A percentile compares a stretch with the other conserved stretches of the same genome.
Evolutionary conservation across 2,113 vertebrate genomes (phyloP).

Genomic region (Bolborhynchus lineola): DNA sequence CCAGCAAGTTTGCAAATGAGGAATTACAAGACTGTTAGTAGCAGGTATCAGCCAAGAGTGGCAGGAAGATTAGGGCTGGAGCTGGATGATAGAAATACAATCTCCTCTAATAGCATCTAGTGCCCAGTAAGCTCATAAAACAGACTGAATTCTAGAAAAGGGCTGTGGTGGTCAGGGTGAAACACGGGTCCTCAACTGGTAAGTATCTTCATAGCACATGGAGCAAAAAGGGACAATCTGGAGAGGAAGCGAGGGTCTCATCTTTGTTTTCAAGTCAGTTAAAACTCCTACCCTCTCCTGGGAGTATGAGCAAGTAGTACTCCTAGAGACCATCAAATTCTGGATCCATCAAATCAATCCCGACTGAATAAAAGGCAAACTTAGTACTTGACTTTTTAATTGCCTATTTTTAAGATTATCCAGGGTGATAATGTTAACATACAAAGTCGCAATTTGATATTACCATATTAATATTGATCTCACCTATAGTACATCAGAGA

Average conservation of each 20-base stretch:
- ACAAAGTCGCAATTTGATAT: not conserved
- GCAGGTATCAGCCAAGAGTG: not conserved
- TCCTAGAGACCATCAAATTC: not conserved
- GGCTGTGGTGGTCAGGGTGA: not conserved
- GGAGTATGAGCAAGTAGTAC: not conserved
- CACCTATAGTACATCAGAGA: not conserved
- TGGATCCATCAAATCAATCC: not conserved
- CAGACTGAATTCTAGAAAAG: not conserved
- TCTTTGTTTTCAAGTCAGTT: not conserved
- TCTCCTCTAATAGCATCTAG: not conserved
- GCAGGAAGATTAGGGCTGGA: not conserved
- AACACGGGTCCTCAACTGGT: not conserved
- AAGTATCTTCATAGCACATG: not conserved
- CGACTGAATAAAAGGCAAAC: not conserved
- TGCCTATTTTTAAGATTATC: not conserved
- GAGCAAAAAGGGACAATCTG: not conserved
- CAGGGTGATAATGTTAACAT: not conserved
- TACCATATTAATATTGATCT: not conserved
- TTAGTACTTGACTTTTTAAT: not conserved
- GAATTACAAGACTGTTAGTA: not conserved
- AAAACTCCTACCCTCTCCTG: not conserved
- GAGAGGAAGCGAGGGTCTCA: not conserved
- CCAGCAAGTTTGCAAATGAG: not conserved
- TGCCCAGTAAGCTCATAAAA: not conserved
- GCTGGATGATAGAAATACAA: not conserved